These are phyloP conservation scores for Bombyx huttoni DNA, from an alignment of 2,888 invertebrate genomes.

Conservation along the genomic window DNA sequence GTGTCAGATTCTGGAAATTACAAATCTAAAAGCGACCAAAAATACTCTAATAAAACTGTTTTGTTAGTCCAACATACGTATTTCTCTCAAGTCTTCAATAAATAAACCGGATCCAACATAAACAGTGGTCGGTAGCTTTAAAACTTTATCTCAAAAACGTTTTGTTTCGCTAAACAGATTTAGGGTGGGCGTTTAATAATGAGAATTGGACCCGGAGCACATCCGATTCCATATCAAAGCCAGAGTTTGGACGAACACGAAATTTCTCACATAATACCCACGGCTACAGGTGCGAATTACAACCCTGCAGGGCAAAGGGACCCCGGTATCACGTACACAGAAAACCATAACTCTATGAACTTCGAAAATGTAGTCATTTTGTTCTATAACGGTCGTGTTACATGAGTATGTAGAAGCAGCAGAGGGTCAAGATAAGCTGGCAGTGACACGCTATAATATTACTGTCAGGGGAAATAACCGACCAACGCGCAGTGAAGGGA, in stretches of 20 bases:
- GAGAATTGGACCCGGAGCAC: conserved; percentile 11
- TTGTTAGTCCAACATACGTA: no score
- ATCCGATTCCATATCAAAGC: conserved; percentile 15
- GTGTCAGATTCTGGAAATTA: no score
- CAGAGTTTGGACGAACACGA: conserved; percentile 36
- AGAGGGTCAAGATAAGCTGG: conserved; percentile 39
- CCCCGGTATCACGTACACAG: conserved; percentile 43
- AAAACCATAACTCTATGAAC: conserved; percentile 31
- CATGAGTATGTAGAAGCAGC: conserved; percentile 6
- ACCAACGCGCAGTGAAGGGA: conserved; percentile 36
- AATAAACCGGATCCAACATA: no score
- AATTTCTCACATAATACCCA: conserved; percentile 60
- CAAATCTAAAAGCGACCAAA: no score
- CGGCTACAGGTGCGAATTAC: conserved; percentile 64
- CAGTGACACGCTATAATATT: conserved; percentile 48
- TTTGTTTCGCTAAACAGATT: not conserved
- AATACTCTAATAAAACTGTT: no score
- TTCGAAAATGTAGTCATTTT: conserved; percentile 11
- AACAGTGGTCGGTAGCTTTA: not conserved
- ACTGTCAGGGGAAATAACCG: conserved; percentile 58
- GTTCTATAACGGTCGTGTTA: conserved; percentile 11
- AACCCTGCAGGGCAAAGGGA: conserved; percentile 42
- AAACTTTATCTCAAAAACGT: not conserved
- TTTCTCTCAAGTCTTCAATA: no score
- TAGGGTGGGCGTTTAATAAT: conserved; percentile 7